Evolutionary conservation across 2,888 invertebrate genomes (phyloP).

Genomic region (Timandra comae): DNA sequence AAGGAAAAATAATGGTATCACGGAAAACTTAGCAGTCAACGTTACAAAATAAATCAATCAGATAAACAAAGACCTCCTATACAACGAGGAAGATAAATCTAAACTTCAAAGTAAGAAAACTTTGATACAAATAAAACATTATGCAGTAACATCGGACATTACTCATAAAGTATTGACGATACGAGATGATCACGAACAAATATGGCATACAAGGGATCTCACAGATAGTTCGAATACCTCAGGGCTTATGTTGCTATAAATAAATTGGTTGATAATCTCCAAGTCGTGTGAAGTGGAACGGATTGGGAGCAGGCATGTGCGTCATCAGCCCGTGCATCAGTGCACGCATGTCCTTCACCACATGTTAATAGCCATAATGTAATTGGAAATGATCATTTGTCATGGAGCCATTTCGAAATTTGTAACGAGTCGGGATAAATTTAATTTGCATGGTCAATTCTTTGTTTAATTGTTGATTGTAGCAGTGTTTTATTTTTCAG

Average conservation of each 20-base stretch:
- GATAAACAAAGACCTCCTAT: no score
- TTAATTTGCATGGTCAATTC: no score
- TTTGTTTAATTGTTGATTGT: no score
- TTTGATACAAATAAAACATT: slow-evolving; percentile 1
- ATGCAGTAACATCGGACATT: no score
- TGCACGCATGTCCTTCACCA: slow-evolving; percentile 41
- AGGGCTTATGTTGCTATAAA: slow-evolving; percentile 38
- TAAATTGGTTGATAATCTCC: slow-evolving; percentile 35
- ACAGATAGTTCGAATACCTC: slow-evolving; percentile 32
- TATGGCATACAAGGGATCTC: slow-evolving; percentile 16
- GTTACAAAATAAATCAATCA: no score
- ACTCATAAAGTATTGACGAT: no score
- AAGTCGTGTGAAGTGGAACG: slow-evolving; percentile 52
- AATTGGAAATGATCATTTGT: slow-evolving; percentile 42
- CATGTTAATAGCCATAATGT: slow-evolving; percentile 43
- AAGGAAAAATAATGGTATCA: no score
- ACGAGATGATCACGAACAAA: neutral
- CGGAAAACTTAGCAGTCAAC: no score
- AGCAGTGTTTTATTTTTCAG: no score
- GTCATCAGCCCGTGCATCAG: slow-evolving; percentile 36
- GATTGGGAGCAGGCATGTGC: slow-evolving; percentile 33
- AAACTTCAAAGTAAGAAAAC: neutral
- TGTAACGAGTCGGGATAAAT: no score
- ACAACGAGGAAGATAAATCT: no score
- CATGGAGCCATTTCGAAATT: slow-evolving; percentile 22